Conservation (phyloP, 2,113 vertebrate species). For the Tonatia bakeri region DNA sequence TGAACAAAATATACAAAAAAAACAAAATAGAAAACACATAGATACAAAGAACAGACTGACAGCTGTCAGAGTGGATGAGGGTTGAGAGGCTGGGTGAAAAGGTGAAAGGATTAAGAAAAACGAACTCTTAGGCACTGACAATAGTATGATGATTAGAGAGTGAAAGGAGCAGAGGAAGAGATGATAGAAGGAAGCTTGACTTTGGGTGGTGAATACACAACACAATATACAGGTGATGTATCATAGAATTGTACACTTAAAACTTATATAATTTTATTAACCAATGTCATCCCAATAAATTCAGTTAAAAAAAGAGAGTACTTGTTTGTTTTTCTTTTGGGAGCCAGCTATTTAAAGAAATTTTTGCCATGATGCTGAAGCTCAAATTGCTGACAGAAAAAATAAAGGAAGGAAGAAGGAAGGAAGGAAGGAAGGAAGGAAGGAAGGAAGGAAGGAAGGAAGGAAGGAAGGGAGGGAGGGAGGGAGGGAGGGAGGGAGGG, state of each 20-base stretch:
- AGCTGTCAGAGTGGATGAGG: neutral
- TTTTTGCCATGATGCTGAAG: neutral
- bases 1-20: neutral
- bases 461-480: too few relatives aligned
- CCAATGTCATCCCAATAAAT: neutral
- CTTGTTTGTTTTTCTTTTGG: neutral
- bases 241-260: neutral
- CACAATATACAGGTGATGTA: neutral
- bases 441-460: too few relatives aligned
- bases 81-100: neutral
- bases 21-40: neutral
- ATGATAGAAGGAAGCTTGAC: neutral
- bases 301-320: neutral
- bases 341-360: neutral
- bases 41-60: neutral
- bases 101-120: neutral
- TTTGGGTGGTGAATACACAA: neutral
- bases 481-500: too few relatives aligned
- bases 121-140: neutral
- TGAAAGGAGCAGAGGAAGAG: neutral
- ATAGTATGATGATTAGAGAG: neutral
- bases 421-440: too few relatives aligned
- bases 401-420: too few relatives aligned
- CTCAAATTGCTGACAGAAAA: too few relatives aligned
- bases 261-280: neutral